A percentile compares a stretch with the other conserved stretches of the same genome.
Evolutionary conservation across 1,140 invertebrate species (phyloP).

Genomic region (Bombus confusus): DNA sequence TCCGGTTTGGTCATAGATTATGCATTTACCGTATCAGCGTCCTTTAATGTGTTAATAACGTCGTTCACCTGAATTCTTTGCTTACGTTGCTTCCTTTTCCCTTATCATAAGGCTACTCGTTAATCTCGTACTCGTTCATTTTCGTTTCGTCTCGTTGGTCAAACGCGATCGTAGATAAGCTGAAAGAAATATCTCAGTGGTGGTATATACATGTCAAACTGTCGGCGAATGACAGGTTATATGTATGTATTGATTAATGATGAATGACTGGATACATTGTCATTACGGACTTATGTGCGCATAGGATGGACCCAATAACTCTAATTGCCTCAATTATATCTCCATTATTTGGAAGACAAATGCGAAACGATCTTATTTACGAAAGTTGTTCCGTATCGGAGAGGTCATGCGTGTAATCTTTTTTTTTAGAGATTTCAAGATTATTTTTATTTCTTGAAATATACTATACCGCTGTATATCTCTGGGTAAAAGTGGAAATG

Average conservation of each 20-base stretch:
- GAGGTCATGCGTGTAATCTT: no score
- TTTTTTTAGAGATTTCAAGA: no score
- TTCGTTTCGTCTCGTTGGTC: background rate
- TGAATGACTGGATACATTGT: background rate
- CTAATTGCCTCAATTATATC: no score
- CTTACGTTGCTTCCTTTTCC: background rate
- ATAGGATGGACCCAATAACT: no score
- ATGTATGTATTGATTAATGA: conserved; percentile 3
- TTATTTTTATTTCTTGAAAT: no score
- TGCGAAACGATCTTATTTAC: no score
- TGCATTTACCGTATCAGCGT: background rate
- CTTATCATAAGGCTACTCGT: background rate
- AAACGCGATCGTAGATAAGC: conserved; percentile 12
- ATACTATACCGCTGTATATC: no score
- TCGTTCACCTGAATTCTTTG: background rate
- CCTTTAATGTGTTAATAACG: background rate
- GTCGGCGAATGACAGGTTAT: background rate
- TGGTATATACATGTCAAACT: background rate
- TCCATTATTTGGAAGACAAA: no score
- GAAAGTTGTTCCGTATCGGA: no score
- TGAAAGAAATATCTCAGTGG: conserved; percentile 9
- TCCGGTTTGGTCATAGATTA: no score
- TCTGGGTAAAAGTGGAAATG: no score
- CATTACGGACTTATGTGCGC: no score
- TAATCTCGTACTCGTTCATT: background rate